A percentile compares a stretch with the other conserved stretches of the same genome.
These are phyloP conservation scores for Gobiocypris rarus DNA, from an alignment of 2,113 vertebrate species.

Conservation along the genomic window DNA sequence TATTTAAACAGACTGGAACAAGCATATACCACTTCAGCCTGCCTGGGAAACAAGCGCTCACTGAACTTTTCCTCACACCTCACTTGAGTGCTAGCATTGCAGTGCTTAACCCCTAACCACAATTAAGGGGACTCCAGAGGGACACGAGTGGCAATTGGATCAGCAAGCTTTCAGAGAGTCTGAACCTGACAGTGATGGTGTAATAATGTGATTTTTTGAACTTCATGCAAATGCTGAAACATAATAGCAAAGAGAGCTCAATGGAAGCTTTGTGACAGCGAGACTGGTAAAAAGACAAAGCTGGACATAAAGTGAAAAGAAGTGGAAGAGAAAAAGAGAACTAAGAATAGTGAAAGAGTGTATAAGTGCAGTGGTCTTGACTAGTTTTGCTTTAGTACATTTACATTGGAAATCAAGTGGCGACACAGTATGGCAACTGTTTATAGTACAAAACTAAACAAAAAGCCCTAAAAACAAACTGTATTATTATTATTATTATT, in stretches of 20 bases:
- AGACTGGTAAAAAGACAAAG: not conserved
- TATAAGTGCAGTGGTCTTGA: not conserved
- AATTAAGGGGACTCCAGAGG: conserved; percentile 9
- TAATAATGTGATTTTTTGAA: conserved; percentile 8
- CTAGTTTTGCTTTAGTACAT: not conserved
- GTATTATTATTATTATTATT: too few species aligned
- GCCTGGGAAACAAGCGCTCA: conserved; percentile 9
- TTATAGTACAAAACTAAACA: not conserved
- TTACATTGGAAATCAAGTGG: not conserved
- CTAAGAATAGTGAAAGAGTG: not conserved
- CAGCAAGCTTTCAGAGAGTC: conserved; percentile 3
- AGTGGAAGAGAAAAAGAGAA: not conserved
- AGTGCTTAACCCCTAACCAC: not conserved
- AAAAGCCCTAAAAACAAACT: too few species aligned
- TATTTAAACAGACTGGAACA: not conserved
- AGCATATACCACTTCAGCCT: conserved; percentile 7
- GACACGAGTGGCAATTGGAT: not conserved
- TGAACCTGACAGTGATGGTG: not conserved
- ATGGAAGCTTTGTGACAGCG: conserved; percentile 18
- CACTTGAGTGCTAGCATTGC: not conserved
- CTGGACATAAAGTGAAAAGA: not conserved
- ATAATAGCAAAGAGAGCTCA: conserved; percentile 5
- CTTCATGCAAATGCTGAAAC: conserved; percentile 41
- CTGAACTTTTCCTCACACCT: conserved; percentile 31
- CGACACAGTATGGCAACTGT: not conserved